Conservation (phyloP, 2,888 invertebrate species). For the Chymomyza fuscimana region DNA sequence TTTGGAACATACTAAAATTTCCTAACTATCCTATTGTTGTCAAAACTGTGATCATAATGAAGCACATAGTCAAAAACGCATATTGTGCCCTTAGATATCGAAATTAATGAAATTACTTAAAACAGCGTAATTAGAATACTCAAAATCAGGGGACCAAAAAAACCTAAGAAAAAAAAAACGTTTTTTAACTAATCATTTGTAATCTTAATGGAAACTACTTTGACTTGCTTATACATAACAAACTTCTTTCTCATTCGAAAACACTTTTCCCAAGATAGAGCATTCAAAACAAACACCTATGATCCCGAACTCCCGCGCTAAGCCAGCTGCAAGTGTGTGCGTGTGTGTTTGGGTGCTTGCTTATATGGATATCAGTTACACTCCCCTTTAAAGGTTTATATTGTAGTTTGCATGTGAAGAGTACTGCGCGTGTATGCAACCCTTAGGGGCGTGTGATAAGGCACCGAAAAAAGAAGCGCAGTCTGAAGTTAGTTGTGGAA, state of each 20-base stretch:
- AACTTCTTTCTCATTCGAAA: neutral
- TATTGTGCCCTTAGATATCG: too few relatives aligned
- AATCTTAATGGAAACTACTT: neutral
- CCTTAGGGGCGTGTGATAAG: slow-evolving; percentile 62
- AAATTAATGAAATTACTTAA: too few relatives aligned
- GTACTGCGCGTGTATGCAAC: slow-evolving; percentile 40
- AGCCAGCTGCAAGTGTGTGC: slow-evolving; percentile 21
- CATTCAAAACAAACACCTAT: slow-evolving; percentile 12
- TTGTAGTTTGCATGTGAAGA: too few relatives aligned
- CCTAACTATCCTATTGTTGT: too few relatives aligned
- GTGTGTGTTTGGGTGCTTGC: slow-evolving; percentile 23
- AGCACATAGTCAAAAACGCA: too few relatives aligned
- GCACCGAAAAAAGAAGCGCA: slow-evolving; percentile 5
- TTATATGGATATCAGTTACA: slow-evolving; percentile 43
- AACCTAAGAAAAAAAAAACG: too few relatives aligned
- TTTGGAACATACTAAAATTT: too few relatives aligned
- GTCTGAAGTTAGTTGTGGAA: slow-evolving; percentile 22
- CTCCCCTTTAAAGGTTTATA: slow-evolving; percentile 35
- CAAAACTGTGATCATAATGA: too few relatives aligned
- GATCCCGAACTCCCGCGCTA: neutral
- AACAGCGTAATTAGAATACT: too few relatives aligned
- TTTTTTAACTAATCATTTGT: too few relatives aligned
- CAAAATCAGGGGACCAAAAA: too few relatives aligned
- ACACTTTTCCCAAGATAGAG: neutral
- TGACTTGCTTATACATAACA: neutral